Conservation (phyloP, 2,113 vertebrate species). For the Noctilio leporinus region DNA sequence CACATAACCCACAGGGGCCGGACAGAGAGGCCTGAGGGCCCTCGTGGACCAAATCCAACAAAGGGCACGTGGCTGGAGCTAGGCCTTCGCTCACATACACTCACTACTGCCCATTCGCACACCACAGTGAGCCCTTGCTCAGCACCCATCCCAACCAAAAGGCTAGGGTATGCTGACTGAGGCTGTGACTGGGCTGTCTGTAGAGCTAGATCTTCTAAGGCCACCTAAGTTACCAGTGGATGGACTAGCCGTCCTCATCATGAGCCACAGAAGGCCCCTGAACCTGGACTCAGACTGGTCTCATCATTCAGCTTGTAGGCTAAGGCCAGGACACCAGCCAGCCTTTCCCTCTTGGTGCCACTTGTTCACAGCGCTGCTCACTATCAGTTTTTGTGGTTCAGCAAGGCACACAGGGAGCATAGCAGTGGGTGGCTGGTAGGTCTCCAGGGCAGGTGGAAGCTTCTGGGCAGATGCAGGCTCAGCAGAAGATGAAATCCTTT, state of each 20-base stretch:
- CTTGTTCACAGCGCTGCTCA: background rate
- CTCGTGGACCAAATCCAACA: background rate
- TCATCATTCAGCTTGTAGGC: background rate
- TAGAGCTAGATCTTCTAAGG: background rate
- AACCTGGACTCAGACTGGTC: background rate
- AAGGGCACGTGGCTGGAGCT: background rate
- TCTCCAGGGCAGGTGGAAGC: background rate
- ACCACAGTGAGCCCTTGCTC: rapidly evolving
- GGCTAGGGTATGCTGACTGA: background rate
- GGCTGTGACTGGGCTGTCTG: background rate
- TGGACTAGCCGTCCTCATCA: background rate
- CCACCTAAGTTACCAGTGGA: background rate
- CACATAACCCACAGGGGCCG: background rate
- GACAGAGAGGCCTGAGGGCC: background rate
- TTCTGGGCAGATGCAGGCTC: background rate
- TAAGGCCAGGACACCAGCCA: background rate
- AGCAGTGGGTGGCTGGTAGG: background rate
- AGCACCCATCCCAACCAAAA: background rate
- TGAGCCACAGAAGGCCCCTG: background rate
- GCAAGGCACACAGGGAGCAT: rapidly evolving
- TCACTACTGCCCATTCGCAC: rapidly evolving
- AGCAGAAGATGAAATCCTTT: background rate
- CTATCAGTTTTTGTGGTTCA: background rate
- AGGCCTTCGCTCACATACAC: background rate
- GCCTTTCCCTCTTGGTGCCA: background rate